phyloP scores from a whole-genome alignment of 1,140 invertebrate species.

The Ooceraea biroi region DNA sequence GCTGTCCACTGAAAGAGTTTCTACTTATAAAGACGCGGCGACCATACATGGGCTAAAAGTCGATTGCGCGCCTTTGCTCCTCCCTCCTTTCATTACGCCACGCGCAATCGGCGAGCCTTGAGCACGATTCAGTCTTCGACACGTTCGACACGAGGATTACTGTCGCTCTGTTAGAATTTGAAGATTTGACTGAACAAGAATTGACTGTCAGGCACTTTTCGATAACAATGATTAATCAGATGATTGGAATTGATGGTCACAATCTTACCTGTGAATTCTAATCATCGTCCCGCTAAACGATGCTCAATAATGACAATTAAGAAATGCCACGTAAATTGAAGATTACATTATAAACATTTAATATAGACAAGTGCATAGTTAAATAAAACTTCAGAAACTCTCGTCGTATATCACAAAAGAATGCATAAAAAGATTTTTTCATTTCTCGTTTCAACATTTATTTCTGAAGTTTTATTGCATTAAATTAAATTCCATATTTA shows the following conservation, averaged over 20 bases:
- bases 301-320: not conserved
- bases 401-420: not conserved
- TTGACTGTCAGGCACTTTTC: not conserved
- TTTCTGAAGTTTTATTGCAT: not conserved
- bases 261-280: not conserved
- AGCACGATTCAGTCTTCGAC: constrained; percentile 17
- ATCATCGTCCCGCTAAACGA: not conserved
- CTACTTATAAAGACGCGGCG: constrained; percentile 48
- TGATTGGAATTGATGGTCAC: not conserved
- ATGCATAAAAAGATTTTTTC: not conserved
- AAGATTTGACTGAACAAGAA: too few species aligned
- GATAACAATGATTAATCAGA: not conserved
- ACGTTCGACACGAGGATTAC: not conserved
- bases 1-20: constrained; percentile 17
- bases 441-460: not conserved
- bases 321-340: not conserved
- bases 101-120: not conserved
- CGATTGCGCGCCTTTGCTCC: constrained; percentile 10
- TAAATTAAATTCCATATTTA: not conserved
- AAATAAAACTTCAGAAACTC: not conserved
- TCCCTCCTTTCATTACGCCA: constrained; percentile 2
- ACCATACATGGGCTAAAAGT: constrained; percentile 55
- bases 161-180: not conserved
- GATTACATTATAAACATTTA: not conserved
- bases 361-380: not conserved